Conservation (phyloP, 2,797 vertebrate species). For the Schizopygopsis malacanthus region DNA sequence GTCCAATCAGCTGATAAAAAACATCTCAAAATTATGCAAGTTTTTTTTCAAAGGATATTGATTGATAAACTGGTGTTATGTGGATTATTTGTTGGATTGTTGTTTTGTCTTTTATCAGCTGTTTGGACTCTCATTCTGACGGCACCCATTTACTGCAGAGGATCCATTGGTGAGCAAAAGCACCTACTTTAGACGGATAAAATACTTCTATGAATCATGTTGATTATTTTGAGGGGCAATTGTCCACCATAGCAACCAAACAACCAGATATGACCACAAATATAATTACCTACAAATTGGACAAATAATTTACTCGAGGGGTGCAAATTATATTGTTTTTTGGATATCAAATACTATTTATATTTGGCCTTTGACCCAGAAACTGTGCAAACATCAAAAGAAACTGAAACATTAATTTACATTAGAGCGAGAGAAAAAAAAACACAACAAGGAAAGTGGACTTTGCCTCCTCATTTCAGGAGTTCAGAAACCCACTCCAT, state of each 20-base stretch:
- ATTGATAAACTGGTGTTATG: no score
- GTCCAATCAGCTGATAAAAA: not conserved
- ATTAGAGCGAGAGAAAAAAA: not conserved
- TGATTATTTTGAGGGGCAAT: not conserved
- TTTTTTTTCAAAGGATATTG: no score
- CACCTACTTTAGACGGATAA: not conserved
- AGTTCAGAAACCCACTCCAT: not conserved
- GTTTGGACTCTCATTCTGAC: no score
- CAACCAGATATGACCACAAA: no score
- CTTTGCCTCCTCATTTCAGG: slow-evolving; percentile 5
- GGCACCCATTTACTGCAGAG: no score
- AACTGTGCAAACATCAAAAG: slow-evolving; percentile 14
- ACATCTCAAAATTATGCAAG: no score
- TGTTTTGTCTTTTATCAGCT: no score
- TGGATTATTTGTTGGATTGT: no score
- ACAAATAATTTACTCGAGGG: not conserved
- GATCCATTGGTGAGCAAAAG: not conserved
- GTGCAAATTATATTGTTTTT: not conserved
- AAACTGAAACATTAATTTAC: not conserved
- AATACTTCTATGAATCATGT: not conserved
- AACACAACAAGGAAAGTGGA: not conserved
- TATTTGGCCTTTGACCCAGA: not conserved
- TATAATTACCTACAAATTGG: not conserved
- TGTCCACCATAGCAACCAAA: slow-evolving; percentile 12
- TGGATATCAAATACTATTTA: not conserved